phyloP scores from a whole-genome alignment of 2,888 invertebrate genomes.

The Notodonta dromedarius region DNA sequence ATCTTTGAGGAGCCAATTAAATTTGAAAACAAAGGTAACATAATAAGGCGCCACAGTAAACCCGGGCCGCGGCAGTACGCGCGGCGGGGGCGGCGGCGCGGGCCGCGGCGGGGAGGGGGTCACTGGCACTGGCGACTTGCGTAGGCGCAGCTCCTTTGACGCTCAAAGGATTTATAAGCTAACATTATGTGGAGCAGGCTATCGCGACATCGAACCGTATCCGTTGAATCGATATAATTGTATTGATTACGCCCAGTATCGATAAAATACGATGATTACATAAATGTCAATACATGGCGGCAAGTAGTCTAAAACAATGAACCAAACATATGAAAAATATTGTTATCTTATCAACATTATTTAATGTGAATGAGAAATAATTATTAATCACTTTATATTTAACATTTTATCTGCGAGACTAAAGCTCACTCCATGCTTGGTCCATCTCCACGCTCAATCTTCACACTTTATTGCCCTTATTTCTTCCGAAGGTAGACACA shows the following conservation, averaged over 20 bases:
- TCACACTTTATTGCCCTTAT: slow-evolving; percentile 77
- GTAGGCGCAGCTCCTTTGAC: slow-evolving; percentile 77
- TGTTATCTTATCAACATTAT: background rate
- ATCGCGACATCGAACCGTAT: slow-evolving; percentile 33
- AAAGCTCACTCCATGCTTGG: slow-evolving; percentile 56
- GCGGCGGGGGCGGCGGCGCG: slow-evolving; percentile 25
- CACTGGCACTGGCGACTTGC: slow-evolving; percentile 62
- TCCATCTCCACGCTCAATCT: slow-evolving; percentile 62
- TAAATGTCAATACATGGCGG: background rate
- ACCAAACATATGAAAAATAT: background rate
- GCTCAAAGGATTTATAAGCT: slow-evolving; percentile 68
- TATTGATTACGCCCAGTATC: background rate
- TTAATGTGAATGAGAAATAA: background rate
- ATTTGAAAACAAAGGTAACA: slow-evolving; percentile 84
- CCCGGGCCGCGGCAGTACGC: slow-evolving; percentile 37
- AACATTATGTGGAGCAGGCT: slow-evolving; percentile 58
- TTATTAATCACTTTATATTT: background rate
- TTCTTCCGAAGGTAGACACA: slow-evolving; percentile 76
- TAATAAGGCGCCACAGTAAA: slow-evolving; percentile 80
- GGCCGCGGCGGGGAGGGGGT: slow-evolving; percentile 48
- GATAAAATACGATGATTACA: slow-evolving; percentile 3
- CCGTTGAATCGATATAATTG: slow-evolving; percentile 15
- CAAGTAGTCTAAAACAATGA: background rate
- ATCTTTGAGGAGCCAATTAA: slow-evolving; percentile 83
- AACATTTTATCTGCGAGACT: slow-evolving; percentile 4